phyloP scores from a whole-genome alignment of 2,797 vertebrate genomes.

The Gouania willdenowi region DNA sequence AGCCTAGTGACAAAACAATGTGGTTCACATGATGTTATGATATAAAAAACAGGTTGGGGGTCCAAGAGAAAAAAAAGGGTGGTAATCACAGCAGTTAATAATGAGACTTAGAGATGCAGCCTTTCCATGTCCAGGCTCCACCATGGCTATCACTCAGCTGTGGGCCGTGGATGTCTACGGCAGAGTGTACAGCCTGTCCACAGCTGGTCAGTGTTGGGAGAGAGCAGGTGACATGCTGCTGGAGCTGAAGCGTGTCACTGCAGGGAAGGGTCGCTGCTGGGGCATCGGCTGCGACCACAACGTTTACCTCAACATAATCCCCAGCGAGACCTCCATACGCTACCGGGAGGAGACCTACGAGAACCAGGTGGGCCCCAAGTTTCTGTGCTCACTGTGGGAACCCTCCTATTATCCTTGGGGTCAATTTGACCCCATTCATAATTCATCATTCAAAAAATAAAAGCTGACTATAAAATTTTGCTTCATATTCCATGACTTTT shows the following conservation, averaged over 20 bases:
- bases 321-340: slow-evolving; percentile 84
- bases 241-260: slow-evolving; percentile 89
- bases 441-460: no score
- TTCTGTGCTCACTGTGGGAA: no score
- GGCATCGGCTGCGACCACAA: slow-evolving; percentile 91
- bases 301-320: slow-evolving; percentile 85
- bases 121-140: slow-evolving; percentile 53
- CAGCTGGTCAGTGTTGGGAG: slow-evolving; percentile 84
- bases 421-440: no score
- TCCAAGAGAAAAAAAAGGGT: no score
- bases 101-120: no score
- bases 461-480: no score
- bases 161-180: slow-evolving; percentile 96
- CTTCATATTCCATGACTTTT: no score
- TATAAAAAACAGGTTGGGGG: no score
- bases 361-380: slow-evolving; percentile 83
- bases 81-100: no score
- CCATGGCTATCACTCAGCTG: slow-evolving; percentile 82
- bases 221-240: slow-evolving; percentile 81
- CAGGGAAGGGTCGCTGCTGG: slow-evolving; percentile 87
- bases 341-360: slow-evolving; percentile 93
- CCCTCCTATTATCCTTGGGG: no score
- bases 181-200: slow-evolving; percentile 86
- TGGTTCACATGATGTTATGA: no score
- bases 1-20: no score